Evolutionary conservation across 2,888 invertebrate genomes (phyloP).

Genomic region (Lithophane ornitopus): DNA sequence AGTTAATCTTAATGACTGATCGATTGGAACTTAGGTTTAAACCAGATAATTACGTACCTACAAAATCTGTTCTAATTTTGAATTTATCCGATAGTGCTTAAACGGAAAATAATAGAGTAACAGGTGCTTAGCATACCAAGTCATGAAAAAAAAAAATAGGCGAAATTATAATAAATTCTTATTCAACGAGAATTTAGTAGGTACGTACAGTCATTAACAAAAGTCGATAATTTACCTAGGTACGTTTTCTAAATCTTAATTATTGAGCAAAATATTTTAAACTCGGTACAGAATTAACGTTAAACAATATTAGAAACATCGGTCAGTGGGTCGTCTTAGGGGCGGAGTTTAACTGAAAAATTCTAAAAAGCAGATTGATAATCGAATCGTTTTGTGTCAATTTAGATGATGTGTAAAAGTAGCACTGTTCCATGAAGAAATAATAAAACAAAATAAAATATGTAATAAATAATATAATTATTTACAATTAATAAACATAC

Average conservation of each 20-base stretch:
- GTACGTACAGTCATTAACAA: neutral
- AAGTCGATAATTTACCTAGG: neutral
- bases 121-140: neutral
- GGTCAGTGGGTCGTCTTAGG: no score
- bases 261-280: neutral
- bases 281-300: neutral
- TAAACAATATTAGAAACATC: no score
- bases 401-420: neutral
- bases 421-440: neutral
- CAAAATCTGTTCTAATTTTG: neutral
- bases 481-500: constrained; percentile 37
- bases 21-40: no score
- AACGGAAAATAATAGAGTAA: neutral
- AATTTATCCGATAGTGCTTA: neutral
- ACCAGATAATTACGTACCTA: neutral
- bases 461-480: constrained; percentile 32
- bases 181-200: neutral
- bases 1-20: neutral
- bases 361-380: no score
- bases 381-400: neutral
- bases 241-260: neutral
- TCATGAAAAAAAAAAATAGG: no score
- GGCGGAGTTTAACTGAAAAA: no score
- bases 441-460: constrained; percentile 22
- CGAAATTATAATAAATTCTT: no score